Evolutionary conservation across 1,140 invertebrate genomes (phyloP).

Genomic region (Schlechtendalia chinensis): DNA sequence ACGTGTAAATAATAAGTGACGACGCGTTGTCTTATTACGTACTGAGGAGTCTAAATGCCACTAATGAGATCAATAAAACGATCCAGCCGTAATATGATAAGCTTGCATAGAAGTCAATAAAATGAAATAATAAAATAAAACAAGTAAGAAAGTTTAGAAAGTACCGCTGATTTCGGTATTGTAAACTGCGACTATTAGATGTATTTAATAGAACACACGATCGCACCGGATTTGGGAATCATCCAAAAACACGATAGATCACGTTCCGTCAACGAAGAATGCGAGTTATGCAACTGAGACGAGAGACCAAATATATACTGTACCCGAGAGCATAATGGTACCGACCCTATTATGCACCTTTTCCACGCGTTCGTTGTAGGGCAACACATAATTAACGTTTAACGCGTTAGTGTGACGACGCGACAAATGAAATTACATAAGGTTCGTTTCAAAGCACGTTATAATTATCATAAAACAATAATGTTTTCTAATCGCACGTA

Average conservation of each 20-base stretch:
- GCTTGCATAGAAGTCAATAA: background rate
- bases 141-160: constrained; percentile 18
- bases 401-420: too few relatives aligned
- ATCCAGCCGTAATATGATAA: background rate
- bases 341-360: background rate
- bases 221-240: constrained; percentile 5
- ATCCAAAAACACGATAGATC: constrained; percentile 18
- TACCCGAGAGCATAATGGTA: background rate
- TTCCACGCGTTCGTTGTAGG: background rate
- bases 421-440: constrained; percentile 2
- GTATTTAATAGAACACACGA: background rate
- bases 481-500: too few relatives aligned
- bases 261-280: background rate
- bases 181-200: background rate
- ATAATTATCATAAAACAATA: background rate
- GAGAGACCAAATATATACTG: background rate
- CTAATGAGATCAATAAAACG: background rate
- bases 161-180: background rate
- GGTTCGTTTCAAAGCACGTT: background rate
- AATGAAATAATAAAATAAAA: background rate
- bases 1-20: background rate
- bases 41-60: background rate
- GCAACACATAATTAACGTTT: constrained; percentile 9
- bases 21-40: background rate
- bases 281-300: constrained; percentile 4